Evolutionary conservation across 2,888 invertebrate species (phyloP).

Genomic region (Lycophotia porphyrea): DNA sequence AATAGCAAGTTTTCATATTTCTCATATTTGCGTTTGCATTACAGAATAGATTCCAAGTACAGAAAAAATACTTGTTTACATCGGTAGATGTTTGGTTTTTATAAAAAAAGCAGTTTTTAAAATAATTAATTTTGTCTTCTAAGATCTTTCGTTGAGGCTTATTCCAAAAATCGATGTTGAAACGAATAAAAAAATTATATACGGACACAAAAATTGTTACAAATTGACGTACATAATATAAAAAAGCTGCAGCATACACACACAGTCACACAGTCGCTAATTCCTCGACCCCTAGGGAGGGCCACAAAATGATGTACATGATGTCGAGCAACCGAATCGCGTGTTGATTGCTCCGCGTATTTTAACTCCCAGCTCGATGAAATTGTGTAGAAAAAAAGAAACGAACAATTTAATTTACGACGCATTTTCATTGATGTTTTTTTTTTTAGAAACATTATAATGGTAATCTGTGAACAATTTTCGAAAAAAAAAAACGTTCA

Average conservation of each 20-base stretch:
- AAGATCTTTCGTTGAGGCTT: background rate
- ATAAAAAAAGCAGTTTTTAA: background rate
- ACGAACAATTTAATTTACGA: constrained; percentile 45
- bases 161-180: background rate
- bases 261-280: constrained; percentile 48
- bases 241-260: constrained; percentile 38
- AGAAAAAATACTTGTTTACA: too few relatives aligned
- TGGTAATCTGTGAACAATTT: background rate
- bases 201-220: constrained; percentile 23
- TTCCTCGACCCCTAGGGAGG: constrained; percentile 50
- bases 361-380: constrained; percentile 60
- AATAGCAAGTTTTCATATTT: background rate
- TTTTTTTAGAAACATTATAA: constrained; percentile 26
- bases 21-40: background rate
- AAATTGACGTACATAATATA: constrained; percentile 21
- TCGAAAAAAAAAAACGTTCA: background rate
- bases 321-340: constrained; percentile 56
- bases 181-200: background rate
- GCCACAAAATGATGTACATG: constrained; percentile 57
- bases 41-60: background rate
- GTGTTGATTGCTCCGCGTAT: constrained; percentile 65
- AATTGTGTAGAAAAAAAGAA: constrained; percentile 54
- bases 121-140: background rate
- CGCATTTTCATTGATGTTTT: constrained; percentile 25
- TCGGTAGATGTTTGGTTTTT: background rate